Conservation (phyloP, 2,113 vertebrate species). For the Cromileptes altivelis region DNA sequence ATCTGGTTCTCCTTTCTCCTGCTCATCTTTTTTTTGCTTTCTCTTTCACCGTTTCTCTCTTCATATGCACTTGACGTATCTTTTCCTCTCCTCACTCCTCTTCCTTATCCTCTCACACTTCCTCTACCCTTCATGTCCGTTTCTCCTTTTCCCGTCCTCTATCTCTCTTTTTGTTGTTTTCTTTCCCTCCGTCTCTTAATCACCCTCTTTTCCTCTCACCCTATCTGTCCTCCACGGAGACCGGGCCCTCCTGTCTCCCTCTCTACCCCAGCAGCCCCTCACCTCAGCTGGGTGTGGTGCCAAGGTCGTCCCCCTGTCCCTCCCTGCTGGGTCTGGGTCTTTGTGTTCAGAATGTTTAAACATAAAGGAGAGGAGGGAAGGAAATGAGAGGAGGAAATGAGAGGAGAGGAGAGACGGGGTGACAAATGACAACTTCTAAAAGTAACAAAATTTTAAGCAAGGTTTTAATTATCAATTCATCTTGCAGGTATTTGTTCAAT, state of each 20-base stretch:
- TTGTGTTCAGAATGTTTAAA: constrained; percentile 63
- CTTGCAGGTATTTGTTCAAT: background rate
- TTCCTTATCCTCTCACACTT: background rate
- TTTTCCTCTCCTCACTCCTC: background rate
- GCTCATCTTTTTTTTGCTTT: background rate
- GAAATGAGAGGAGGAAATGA: background rate
- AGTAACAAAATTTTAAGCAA: background rate
- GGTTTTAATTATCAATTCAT: background rate
- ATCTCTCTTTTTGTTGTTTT: background rate
- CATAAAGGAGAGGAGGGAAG: background rate
- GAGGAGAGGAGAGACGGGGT: background rate
- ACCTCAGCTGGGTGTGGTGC: constrained; percentile 66
- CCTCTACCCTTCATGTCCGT: background rate
- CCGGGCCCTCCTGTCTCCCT: constrained; percentile 35
- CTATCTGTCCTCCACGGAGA: constrained; percentile 7
- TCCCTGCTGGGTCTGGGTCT: constrained; percentile 49
- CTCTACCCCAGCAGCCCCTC: constrained; percentile 49
- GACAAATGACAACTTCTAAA: background rate
- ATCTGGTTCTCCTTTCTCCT: background rate
- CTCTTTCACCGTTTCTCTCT: background rate
- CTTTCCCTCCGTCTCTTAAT: background rate
- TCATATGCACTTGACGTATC: background rate
- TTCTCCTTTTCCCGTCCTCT: constrained; percentile 5
- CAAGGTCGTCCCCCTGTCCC: constrained; percentile 72
- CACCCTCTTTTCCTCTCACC: background rate